Evolutionary conservation across 2,888 invertebrate species (phyloP).

Genomic region (Molanna angustata): DNA sequence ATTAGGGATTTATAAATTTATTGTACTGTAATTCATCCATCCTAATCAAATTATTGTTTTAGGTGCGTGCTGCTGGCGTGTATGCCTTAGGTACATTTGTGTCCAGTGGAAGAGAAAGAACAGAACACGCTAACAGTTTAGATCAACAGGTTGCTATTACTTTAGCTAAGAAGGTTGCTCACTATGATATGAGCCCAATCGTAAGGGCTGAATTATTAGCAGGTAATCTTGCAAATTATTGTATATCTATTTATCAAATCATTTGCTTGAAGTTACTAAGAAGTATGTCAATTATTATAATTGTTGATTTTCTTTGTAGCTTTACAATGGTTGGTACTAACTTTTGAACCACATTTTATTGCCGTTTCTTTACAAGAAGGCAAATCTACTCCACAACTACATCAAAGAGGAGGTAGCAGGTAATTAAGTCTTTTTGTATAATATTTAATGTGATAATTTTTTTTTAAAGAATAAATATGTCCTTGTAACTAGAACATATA

Average conservation of each 20-base stretch:
- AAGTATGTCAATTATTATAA: too few species aligned
- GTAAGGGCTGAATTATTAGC: constrained; percentile 86
- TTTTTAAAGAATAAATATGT: too few species aligned
- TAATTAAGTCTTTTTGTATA: too few species aligned
- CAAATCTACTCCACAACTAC: constrained; percentile 23
- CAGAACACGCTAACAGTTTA: constrained; percentile 91
- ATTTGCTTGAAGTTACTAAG: neutral
- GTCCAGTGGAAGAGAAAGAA: constrained; percentile 76
- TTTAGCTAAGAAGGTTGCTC: constrained; percentile 72
- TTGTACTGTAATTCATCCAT: too few species aligned
- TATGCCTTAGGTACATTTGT: constrained; percentile 94
- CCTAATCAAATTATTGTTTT: constrained; percentile 12
- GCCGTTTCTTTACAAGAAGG: constrained; percentile 68
- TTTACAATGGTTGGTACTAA: constrained; percentile 75
- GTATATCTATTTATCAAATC: neutral
- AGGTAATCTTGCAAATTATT: constrained; percentile 52
- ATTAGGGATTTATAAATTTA: neutral
- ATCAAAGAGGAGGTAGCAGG: constrained; percentile 42
- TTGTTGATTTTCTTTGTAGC: constrained; percentile 45
- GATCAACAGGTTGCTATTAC: constrained; percentile 91
- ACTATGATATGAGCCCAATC: constrained; percentile 81
- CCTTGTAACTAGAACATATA: too few species aligned
- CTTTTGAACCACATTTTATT: constrained; percentile 86
- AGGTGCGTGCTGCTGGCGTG: constrained; percentile 89
- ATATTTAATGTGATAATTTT: too few species aligned